Base-by-base conservation (phyloP, 2,113 vertebrate genomes). In the Phrynosoma platyrhinos region DNA sequence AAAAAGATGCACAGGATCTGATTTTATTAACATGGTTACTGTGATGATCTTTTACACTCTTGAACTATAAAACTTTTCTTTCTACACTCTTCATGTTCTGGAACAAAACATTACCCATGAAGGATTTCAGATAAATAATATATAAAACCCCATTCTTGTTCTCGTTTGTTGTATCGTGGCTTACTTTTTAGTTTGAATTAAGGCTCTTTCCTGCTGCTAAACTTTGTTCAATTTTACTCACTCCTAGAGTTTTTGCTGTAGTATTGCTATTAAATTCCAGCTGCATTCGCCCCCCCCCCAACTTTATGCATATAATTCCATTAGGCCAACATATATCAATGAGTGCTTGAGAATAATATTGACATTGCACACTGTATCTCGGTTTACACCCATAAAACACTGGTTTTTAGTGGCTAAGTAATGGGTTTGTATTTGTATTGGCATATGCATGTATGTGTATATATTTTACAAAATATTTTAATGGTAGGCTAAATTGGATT, bases 401-500 rank as follows among this genome's bases (percentile, higher is more conserved):
- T 82, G 74, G 92, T 75, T 85, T 92, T 94, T 74, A 83, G 89
- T 83, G 94, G 92, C 92, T 93, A 93, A 92, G 92, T 83, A 93
- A 93, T 78, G 75, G 82, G 79, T 87, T 23, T 95, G 88, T 93
- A 95, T 95, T 94, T 80, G 47, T 93, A 95, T 95, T 84, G 82
- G 93, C 93, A 30, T 78, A 18, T n/a, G 40, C 18, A 32, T 47
- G 40, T 42, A 13, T 27, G 8, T 27, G 8, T 81, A 8, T 58
- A 89, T 91, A 92, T 96, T 96, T 96, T 95, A 95, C 95, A 95
- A 96, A 97, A 96, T 95, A 95, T 95, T 95, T 96, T 94, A 96
- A 95, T 92, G 96, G 93, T 87, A 95, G 94, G 95, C 96, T 96
- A 97, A 97, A 97, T 97, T 95, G 95, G 94, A 95, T 95, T 94